Conservation (phyloP, 2,888 invertebrate species). For the Didymodactylos carnosus region DNA sequence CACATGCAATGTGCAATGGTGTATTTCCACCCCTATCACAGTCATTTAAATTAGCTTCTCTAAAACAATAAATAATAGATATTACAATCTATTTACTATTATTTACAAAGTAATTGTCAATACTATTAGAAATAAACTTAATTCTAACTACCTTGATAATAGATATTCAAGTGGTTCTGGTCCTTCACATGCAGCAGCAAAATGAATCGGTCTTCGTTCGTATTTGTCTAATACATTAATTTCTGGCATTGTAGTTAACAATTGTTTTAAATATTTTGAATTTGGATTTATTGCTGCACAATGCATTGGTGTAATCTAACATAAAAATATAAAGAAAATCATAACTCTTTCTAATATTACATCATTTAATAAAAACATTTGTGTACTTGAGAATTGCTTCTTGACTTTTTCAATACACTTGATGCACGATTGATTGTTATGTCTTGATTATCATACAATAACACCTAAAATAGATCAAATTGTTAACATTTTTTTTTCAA, state of each 20-base stretch:
- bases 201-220: conserved; percentile 37
- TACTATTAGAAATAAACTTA: too few relatives aligned
- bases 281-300: conserved; percentile 41
- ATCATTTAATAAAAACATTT: neutral
- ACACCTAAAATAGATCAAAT: neutral
- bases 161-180: conserved; percentile 36
- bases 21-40: conserved; percentile 21
- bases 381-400: neutral
- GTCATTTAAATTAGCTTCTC: conserved; percentile 28
- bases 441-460: neutral
- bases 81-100: too few relatives aligned
- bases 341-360: too few relatives aligned
- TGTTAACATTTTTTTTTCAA: neutral
- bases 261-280: conserved; percentile 31
- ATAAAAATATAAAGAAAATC: too few relatives aligned
- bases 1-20: conserved; percentile 10
- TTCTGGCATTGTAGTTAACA: conserved; percentile 35
- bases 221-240: conserved; percentile 35
- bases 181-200: conserved; percentile 38
- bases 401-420: neutral
- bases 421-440: neutral
- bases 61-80: too few relatives aligned
- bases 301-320: conserved; percentile 37
- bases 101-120: too few relatives aligned
- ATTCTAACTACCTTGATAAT: conserved; percentile 16